Evolutionary conservation across 2,113 vertebrate genomes (phyloP).

Genomic region (Glareola pratincola): DNA sequence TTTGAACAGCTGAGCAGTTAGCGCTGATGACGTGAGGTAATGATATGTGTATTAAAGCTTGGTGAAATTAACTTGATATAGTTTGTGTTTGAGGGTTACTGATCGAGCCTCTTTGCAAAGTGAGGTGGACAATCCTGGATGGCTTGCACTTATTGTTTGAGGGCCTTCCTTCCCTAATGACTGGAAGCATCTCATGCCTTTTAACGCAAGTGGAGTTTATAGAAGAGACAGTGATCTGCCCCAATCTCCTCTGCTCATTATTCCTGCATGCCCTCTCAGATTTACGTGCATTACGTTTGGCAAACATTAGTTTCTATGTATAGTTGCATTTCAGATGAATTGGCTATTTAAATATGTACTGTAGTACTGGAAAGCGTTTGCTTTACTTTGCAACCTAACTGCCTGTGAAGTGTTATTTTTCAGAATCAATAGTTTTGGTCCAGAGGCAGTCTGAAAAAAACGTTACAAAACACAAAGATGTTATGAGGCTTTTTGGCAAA

Average conservation of each 20-base stretch:
- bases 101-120: neutral
- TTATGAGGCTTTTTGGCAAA: neutral
- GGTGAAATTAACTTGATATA: neutral
- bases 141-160: neutral
- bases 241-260: neutral
- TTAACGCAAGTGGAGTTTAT: neutral
- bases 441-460: neutral
- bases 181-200: neutral
- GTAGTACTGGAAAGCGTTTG: neutral
- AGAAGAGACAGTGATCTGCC: neutral
- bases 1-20: neutral
- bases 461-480: neutral
- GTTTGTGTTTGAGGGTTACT: neutral
- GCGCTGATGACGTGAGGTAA: neutral
- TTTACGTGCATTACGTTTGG: neutral
- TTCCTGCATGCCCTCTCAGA: neutral
- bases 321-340: neutral
- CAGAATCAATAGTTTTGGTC: neutral
- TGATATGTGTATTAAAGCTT: neutral
- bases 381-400: neutral
- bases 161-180: neutral
- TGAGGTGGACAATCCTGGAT: neutral
- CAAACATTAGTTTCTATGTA: neutral
- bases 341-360: neutral
- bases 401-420: neutral